Percentiles rank a stretch among this genome's conserved stretches.
These are phyloP conservation scores for Magallana nippona DNA, from an alignment of 2,888 invertebrate species.

Conservation along the genomic window DNA sequence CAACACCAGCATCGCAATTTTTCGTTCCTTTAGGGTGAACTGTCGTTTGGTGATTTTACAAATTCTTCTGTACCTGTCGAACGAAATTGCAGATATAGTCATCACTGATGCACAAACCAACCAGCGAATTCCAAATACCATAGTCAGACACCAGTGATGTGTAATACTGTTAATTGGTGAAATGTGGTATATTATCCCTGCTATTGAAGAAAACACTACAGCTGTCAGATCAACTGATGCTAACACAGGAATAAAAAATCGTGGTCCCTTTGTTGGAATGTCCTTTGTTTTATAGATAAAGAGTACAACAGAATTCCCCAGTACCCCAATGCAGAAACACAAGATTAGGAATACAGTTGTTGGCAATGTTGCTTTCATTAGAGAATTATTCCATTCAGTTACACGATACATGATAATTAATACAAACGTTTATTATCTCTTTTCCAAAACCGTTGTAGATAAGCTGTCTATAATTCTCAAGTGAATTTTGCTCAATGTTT, in stretches of 20 bases:
- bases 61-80: neutral
- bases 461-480: too few relatives aligned
- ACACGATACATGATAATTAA: neutral
- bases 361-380: neutral
- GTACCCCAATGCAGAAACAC: neutral
- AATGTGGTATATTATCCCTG: neutral
- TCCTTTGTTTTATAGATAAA: neutral
- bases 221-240: neutral
- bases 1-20: neutral
- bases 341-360: neutral
- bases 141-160: neutral
- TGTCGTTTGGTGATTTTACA: neutral
- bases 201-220: neutral
- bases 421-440: too few relatives aligned
- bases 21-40: neutral
- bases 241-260: constrained; percentile 1
- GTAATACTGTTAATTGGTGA: neutral
- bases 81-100: neutral
- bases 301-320: constrained; percentile 1
- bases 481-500: too few relatives aligned
- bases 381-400: neutral
- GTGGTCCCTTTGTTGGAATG: neutral
- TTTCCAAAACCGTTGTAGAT: too few relatives aligned
- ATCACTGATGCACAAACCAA: neutral
- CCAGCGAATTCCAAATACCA: neutral